These are phyloP conservation scores for Pardosa pseudoannulata DNA, from an alignment of 2,888 invertebrate genomes.

Conservation along the genomic window DNA sequence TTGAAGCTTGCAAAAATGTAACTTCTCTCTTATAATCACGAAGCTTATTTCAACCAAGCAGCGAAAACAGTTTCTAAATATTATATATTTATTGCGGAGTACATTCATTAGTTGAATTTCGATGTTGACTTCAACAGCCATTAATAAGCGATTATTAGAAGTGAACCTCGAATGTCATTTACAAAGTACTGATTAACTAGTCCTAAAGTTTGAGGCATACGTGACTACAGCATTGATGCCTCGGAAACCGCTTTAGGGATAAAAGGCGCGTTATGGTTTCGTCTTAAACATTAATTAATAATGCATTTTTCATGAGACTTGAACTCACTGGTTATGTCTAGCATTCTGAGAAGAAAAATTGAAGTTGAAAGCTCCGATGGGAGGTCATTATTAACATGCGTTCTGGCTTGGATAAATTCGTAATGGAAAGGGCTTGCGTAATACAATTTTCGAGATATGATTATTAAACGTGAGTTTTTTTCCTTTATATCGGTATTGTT, in stretches of 20 bases:
- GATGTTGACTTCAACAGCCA: conserved; percentile 45
- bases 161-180: conserved; percentile 34
- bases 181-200: conserved; percentile 57
- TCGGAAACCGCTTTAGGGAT: conserved; percentile 63
- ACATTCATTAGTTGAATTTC: conserved; percentile 34
- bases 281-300: conserved; percentile 70
- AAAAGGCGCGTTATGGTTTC: conserved; percentile 48
- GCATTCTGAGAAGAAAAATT: conserved; percentile 21
- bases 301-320: conserved; percentile 58
- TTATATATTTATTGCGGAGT: conserved; percentile 51
- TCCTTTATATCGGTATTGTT: too few relatives aligned
- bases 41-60: not conserved
- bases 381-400: conserved; percentile 8
- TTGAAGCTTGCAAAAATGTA: too few relatives aligned
- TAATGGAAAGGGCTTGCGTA: not conserved
- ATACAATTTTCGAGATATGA: too few relatives aligned
- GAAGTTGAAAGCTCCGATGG: conserved; percentile 26
- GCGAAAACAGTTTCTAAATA: conserved; percentile 5
- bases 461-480: not conserved
- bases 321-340: conserved; percentile 2
- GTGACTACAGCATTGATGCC: conserved; percentile 14
- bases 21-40: not conserved
- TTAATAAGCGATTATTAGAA: conserved; percentile 69
- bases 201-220: conserved; percentile 14
- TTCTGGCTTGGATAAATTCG: conserved; percentile 3